Percentiles rank a stretch among this genome's conserved stretches.
Evolutionary conservation across 2,113 vertebrate species (phyloP).

Genomic region (Anser cygnoides): DNA sequence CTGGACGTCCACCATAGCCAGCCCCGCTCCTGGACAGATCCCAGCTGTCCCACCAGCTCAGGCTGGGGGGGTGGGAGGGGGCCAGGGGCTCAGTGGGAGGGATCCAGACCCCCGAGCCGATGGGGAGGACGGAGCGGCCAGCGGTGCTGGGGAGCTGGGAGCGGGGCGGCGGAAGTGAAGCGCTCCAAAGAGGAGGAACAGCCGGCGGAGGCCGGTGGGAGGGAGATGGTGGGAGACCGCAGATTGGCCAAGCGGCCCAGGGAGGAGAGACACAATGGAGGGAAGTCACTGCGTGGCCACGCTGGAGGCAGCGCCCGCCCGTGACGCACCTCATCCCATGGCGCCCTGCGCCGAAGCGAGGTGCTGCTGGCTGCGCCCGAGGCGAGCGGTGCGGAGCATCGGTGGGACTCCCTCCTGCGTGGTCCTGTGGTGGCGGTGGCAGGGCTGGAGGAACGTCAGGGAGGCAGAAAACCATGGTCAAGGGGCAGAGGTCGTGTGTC

Average conservation of each 20-base stretch:
- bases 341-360: rapidly evolving
- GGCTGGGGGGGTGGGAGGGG: not conserved
- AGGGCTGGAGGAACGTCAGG: rapidly evolving
- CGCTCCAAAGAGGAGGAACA: slow-evolving; percentile 41
- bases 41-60: slow-evolving; percentile 50
- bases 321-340: not conserved
- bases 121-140: not conserved
- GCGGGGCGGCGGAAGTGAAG: not conserved
- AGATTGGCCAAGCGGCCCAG: not conserved
- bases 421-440: rapidly evolving
- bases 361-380: not conserved
- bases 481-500: not conserved
- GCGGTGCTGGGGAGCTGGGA: not conserved
- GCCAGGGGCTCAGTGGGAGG: slow-evolving; percentile 29
- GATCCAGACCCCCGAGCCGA: not conserved
- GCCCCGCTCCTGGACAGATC: slow-evolving; percentile 17
- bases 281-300: not conserved
- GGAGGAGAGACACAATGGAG: slow-evolving; percentile 58
- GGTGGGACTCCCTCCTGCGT: not conserved
- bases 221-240: slow-evolving; percentile 41
- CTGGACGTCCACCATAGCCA: not conserved
- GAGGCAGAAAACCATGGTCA: not conserved
- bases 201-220: not conserved
- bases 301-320: not conserved
- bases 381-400: rapidly evolving